A percentile compares a stretch with the other conserved stretches of the same genome.
Conservation (phyloP, 2,797 vertebrate genomes). For the Coluber constrictor region DNA sequence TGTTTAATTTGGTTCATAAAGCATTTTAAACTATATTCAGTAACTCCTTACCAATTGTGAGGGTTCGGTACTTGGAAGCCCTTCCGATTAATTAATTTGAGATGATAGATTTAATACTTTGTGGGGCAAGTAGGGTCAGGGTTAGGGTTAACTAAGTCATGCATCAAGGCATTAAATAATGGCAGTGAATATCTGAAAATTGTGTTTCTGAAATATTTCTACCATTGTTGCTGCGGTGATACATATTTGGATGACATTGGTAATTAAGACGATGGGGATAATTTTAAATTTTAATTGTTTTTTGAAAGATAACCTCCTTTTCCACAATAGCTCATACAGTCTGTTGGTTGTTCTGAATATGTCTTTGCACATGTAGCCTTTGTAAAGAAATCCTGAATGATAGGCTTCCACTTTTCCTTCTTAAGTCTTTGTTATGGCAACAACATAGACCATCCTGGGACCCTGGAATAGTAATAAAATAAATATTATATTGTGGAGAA, state of each 20-base stretch:
- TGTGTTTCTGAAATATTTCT: background rate
- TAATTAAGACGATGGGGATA: background rate
- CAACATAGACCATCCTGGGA: no score
- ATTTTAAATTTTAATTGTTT: background rate
- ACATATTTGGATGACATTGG: background rate
- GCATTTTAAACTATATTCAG: background rate
- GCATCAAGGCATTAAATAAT: background rate
- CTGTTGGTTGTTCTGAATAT: background rate
- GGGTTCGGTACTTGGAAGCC: background rate
- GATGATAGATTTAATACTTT: background rate
- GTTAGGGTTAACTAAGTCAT: background rate
- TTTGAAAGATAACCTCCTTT: background rate
- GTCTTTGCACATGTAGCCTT: background rate
- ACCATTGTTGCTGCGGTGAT: background rate
- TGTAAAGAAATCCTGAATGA: background rate
- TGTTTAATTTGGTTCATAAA: background rate
- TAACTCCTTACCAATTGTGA: background rate
- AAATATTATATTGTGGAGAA: background rate
- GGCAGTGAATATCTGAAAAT: background rate
- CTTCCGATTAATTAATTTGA: background rate
- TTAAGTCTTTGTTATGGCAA: background rate
- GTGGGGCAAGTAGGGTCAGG: background rate
- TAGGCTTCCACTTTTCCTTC: background rate
- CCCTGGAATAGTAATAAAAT: background rate
- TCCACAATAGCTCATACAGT: background rate